Evolutionary conservation across 2,797 vertebrate genomes (phyloP).

Genomic region (Falco novaeseelandiae): DNA sequence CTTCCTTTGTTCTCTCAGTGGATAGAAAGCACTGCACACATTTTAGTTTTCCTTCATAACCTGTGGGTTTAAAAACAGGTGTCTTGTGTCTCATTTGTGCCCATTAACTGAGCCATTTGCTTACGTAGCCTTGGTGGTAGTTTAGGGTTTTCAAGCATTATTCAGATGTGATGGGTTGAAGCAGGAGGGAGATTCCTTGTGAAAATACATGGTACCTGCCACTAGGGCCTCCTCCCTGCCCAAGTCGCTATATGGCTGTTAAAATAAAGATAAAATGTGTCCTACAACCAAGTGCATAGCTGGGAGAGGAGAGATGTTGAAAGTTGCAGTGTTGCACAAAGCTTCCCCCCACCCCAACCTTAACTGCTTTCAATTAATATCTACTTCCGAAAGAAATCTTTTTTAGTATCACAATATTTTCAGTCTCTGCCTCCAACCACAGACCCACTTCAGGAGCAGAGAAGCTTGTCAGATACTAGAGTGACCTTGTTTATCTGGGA

Average conservation of each 20-base stretch:
- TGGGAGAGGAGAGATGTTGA: not conserved
- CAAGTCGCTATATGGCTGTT: not conserved
- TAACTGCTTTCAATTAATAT: not conserved
- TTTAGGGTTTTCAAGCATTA: not conserved
- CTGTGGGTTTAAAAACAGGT: not conserved
- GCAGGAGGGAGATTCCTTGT: not conserved
- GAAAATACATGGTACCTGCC: not conserved
- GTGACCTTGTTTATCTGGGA: not conserved
- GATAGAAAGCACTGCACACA: not conserved
- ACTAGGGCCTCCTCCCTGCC: not conserved
- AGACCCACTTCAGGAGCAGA: not conserved
- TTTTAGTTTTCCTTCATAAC: not conserved
- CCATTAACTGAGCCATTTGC: not conserved
- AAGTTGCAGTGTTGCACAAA: not conserved
- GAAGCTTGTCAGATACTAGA: not conserved
- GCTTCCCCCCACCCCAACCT: not conserved
- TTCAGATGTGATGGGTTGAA: not conserved
- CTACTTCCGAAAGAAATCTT: not conserved
- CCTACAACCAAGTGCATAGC: accelerated
- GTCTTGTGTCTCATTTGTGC: not conserved
- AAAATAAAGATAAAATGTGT: not conserved
- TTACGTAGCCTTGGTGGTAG: not conserved
- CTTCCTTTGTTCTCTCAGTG: not conserved
- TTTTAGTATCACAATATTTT: not conserved
- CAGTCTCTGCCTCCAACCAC: not conserved